Evolutionary conservation across 2,113 vertebrate genomes (phyloP), one percentile per base, ranked within the genome.

Genomic region (Aramus guarauna): DNA sequence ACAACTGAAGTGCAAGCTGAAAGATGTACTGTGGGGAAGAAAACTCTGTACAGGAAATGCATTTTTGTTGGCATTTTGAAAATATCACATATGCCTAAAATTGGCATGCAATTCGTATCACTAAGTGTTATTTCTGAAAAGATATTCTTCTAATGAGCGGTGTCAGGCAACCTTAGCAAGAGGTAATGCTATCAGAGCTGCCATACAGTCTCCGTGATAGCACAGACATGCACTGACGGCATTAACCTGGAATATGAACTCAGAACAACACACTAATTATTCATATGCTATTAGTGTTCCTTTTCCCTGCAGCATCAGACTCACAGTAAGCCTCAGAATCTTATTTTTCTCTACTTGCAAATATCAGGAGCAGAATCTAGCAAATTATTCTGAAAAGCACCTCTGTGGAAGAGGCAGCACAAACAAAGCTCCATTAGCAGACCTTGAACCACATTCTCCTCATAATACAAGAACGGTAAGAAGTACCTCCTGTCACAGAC

Each of bases 51-150:
- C 15, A 19, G 76, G 24, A 48, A 34, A 11, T 7, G 5, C 34
- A 3, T 5, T 5, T 50, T 8, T 3, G 22, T 0, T 6, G 63
- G 62, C 34, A 13, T 26, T 74, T 19, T 17, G 63, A 36, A 43
- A 15, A 26, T 4, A 10, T 5, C 55, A 1, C 21, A 5, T 2
- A 1, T 10, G 18, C 16, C 21, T 41, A 2, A 12, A 2, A 12
- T 18, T 39, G 67, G 39, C 75, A 39, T 3, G 52, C n/a, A 74
- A 6, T 30, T 18, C 24, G 0, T 2, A 41, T 24, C 60, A 12
- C 36, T 4, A 10, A 3, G 62, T 3, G 12, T 9, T 5, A 3
- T 6, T 47, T 19, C 12, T 48, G 59, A 3, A 16, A 48, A 84
- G 45, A 24, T 14, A 9, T 15, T 34, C 9, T n/a, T 64, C 41